Base-by-base conservation (phyloP, 2,113 vertebrate genomes). In the Prietella phreatophila region DNA sequence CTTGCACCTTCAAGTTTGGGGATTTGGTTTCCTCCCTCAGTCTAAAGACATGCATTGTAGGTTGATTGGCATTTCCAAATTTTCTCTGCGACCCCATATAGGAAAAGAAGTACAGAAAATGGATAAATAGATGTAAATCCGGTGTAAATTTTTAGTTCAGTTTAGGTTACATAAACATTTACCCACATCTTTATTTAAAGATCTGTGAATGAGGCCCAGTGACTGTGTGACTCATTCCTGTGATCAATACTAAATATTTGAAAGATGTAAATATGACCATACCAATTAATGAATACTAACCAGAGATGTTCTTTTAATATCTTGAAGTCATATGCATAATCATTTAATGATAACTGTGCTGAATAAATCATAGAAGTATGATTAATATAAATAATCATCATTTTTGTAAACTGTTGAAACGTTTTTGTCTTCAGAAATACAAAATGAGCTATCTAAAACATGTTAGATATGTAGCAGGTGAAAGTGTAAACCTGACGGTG, bases 351-450 rank as follows among this genome's bases (percentile, higher is more conserved):
- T 76, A 84, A 85, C 69, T 56, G 50, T 58, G 50, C 39, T 89
- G 86, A 85, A 89, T 90, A 91, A 87, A 86, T 86, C 85, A 90
- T 79, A 83, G 84, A 76, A n/a, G 42, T 50, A 39, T 5, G 0
- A 13, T 25, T 76, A 13, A 50, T 5, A 50, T n/a, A 50, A 47
- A 78, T 78, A 25, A 76, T 27, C 13, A 78, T 25, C 25, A 53
- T 27, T 76, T 76, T 76, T 50, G 22, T 22, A 73, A 39, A 73
- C 20, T 19, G 0, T 6, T 47, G 36, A 42, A 13, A 76, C 9
- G 3, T 15, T 71, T 71, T 1, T 71, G 7, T 73, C 69, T 9
- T 73, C 69, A 22, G 36, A 73, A 69, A 33, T 2, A 30, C 22
- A 7, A 73, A 42, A 73, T 39, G 33, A 73, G 2, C 20, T 10